Evolutionary conservation across 2,888 invertebrate species (phyloP), one percentile per base, ranked within the genome.

Genomic region (Oxystoma pomonae): DNA sequence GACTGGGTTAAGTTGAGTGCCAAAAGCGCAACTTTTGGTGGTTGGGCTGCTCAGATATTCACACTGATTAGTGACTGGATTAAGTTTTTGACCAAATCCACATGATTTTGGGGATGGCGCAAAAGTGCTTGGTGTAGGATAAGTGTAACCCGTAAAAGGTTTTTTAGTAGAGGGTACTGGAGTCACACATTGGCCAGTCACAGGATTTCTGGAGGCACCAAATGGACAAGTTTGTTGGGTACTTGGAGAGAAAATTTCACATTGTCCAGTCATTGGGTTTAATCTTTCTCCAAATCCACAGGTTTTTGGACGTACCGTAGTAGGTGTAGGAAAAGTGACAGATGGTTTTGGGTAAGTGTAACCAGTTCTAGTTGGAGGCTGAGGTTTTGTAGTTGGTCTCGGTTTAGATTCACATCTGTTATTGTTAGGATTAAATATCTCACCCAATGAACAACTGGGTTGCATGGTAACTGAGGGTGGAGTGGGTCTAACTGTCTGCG

Each of bases 231-330:
- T 7, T 1, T 73, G 72, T 7, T 68, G 58, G 9, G 73, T 16
- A 50, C 55, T 52, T 53, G 62, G 49, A 16, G 59, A 20, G 2
- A 52, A 17, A 19, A 2, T 60, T 52, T 58, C 61, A 55, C 61
- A 61, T 22, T 18, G 53, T 0, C 52, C 16, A 16, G 62, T 62
- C 16, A 17, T 9, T 16, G 3, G 18, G 20, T 65, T 65, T 21
- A 58, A 35, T 20, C 21, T 59, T 55, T 63, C 12, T 17, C 64
- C 64, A 35, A 64, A 60, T 3, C 20, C 79, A 80, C 57, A 80
- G 20, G 35, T 22, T 76, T 78, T 80, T 74, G 65, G 61, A 35
- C 19, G 20, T 17, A 59, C 52, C 5, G 63, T 59, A 17, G 64
- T 61, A 20, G 51, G 16, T 58, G 53, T 20, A 19, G 55, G 57